Evolutionary conservation across 2,888 invertebrate genomes (phyloP).

Genomic region (Eupeodes latifasciatus): DNA sequence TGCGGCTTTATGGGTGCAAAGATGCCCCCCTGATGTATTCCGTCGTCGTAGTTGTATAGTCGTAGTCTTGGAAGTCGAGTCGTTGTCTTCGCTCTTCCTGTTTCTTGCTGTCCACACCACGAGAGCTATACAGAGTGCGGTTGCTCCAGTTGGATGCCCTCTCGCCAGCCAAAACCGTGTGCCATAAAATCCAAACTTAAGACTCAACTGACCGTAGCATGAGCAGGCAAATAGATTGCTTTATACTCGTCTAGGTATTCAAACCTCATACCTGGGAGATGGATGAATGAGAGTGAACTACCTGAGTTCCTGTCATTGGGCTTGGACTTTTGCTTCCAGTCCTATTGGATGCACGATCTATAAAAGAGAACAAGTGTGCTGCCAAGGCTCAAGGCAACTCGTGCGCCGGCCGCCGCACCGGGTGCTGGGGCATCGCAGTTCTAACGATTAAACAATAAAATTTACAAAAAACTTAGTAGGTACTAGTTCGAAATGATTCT

Average conservation of each 20-base stretch:
- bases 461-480: slow-evolving; percentile 31
- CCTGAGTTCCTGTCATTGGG: slow-evolving; percentile 65
- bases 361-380: slow-evolving; percentile 52
- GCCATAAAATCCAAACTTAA: slow-evolving; percentile 47
- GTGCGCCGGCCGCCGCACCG: slow-evolving; percentile 18
- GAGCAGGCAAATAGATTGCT: slow-evolving; percentile 6
- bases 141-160: slow-evolving; percentile 69
- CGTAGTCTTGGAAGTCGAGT: neutral
- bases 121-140: slow-evolving; percentile 8
- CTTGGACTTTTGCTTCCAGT: slow-evolving; percentile 17
- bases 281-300: slow-evolving; percentile 46
- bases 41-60: neutral
- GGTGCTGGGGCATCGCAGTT: neutral
- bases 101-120: slow-evolving; percentile 47
- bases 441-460: slow-evolving; percentile 41
- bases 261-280: slow-evolving; percentile 9
- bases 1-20: slow-evolving; percentile 59
- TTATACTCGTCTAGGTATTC: neutral
- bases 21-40: slow-evolving; percentile 6
- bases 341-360: slow-evolving; percentile 25
- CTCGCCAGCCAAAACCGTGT: slow-evolving; percentile 46
- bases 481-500: slow-evolving; percentile 22
- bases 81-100: slow-evolving; percentile 29
- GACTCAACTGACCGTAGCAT: slow-evolving; percentile 68
- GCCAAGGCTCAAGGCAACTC: slow-evolving; percentile 55